A percentile compares a stretch with the other conserved stretches of the same genome.
phyloP scores from a whole-genome alignment of 2,113 vertebrate genomes.

The Nothoprocta pentlandii region DNA sequence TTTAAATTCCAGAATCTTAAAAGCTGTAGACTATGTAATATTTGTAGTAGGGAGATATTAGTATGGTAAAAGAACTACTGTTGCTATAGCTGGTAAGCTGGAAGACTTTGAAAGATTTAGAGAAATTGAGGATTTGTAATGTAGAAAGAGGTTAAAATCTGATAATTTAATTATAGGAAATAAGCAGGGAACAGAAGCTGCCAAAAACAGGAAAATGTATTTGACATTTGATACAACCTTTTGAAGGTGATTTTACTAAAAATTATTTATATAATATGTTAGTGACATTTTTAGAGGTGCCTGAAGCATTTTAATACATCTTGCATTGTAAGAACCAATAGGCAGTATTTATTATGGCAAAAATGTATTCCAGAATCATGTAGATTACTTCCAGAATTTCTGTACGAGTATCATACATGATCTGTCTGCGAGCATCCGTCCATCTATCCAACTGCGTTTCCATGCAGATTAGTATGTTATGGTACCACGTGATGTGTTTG shows the following conservation, averaged over 20 bases:
- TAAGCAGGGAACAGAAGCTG: background rate
- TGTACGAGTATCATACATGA: background rate
- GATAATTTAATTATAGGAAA: background rate
- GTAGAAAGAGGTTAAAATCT: background rate
- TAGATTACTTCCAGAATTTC: background rate
- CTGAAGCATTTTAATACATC: background rate
- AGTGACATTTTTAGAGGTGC: background rate
- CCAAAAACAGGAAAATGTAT: background rate
- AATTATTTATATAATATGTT: background rate
- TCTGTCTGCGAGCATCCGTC: background rate
- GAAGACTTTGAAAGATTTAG: background rate
- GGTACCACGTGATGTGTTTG: background rate
- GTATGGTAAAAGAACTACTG: background rate
- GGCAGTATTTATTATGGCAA: background rate
- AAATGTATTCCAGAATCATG: background rate
- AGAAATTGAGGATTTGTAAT: background rate
- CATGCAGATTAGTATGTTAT: background rate
- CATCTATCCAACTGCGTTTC: background rate
- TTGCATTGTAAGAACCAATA: background rate
- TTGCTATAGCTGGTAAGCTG: background rate
- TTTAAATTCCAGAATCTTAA: background rate
- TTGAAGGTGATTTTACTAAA: background rate
- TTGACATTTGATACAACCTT: background rate
- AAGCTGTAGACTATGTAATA: background rate
- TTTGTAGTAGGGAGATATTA: background rate